Evolutionary conservation across 2,113 vertebrate genomes (phyloP).

Genomic region (Caloenas nicobarica): DNA sequence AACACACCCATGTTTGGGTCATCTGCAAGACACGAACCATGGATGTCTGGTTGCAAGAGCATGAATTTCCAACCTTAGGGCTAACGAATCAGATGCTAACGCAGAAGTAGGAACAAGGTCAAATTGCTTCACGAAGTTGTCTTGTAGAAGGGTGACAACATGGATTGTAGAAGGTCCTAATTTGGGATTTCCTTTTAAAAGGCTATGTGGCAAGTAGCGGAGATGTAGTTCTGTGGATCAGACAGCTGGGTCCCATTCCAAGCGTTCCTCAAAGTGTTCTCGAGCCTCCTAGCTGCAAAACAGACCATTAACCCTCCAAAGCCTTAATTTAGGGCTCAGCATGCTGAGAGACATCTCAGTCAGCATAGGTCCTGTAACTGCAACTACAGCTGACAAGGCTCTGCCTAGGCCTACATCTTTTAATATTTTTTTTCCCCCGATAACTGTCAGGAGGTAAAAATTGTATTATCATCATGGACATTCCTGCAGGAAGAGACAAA

Average conservation of each 20-base stretch:
- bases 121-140: slow-evolving; percentile 6
- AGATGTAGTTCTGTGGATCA: not conserved
- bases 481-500: not conserved
- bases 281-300: not conserved
- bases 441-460: not conserved
- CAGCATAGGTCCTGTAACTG: not conserved
- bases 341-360: not conserved
- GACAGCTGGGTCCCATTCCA: not conserved
- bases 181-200: slow-evolving; percentile 52
- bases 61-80: slow-evolving; percentile 35
- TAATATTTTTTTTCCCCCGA: not conserved
- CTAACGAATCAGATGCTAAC: slow-evolving; percentile 31
- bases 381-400: not conserved
- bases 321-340: not conserved
- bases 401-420: not conserved
- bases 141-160: slow-evolving; percentile 34
- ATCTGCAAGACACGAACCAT: slow-evolving; percentile 47
- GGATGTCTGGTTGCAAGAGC: slow-evolving; percentile 47
- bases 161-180: not conserved
- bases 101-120: slow-evolving; percentile 37
- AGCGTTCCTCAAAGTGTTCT: not conserved
- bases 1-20: slow-evolving; percentile 68
- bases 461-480: not conserved
- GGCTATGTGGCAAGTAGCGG: not conserved
- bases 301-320: not conserved